These are phyloP conservation scores for Zygogramma bicolorata DNA, from an alignment of 2,888 invertebrate species.

Conservation along the genomic window DNA sequence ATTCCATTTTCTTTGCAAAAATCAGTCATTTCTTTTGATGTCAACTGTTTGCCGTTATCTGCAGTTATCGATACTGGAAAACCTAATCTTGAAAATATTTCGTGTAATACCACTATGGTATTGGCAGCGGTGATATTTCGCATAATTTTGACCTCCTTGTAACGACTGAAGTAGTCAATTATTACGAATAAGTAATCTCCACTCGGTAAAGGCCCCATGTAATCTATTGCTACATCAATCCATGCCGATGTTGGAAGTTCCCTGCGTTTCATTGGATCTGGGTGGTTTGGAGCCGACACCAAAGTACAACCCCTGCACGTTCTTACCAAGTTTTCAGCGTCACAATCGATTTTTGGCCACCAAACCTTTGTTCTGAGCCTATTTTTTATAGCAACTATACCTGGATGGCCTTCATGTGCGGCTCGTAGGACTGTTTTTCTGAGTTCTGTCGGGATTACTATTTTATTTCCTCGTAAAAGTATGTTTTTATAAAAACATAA, in stretches of 20 bases:
- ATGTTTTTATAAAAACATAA: slow-evolving; percentile 51
- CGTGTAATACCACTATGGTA: slow-evolving; percentile 37
- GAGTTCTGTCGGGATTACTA: slow-evolving; percentile 44
- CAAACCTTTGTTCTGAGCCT: no score
- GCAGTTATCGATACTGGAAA: slow-evolving; percentile 38
- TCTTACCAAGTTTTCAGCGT: slow-evolving; percentile 38
- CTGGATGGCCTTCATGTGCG: slow-evolving; percentile 58
- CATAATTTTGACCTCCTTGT: slow-evolving; percentile 46
- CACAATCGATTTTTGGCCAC: no score
- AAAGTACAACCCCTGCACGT: slow-evolving; percentile 44
- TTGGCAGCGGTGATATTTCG: slow-evolving; percentile 31
- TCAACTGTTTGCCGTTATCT: slow-evolving; percentile 49
- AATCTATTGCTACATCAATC: slow-evolving; percentile 50
- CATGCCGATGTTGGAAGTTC: slow-evolving; percentile 42
- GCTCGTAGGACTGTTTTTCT: slow-evolving; percentile 43
- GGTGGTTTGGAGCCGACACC: slow-evolving; percentile 34
- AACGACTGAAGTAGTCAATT: slow-evolving; percentile 38
- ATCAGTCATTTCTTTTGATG: slow-evolving; percentile 33
- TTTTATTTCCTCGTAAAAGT: slow-evolving; percentile 42
- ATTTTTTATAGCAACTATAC: no score
- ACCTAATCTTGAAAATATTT: slow-evolving; percentile 47
- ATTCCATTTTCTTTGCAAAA: slow-evolving; percentile 43
- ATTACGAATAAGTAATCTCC: slow-evolving; percentile 49
- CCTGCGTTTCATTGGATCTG: slow-evolving; percentile 44
- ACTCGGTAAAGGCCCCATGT: slow-evolving; percentile 48